Percentiles rank a stretch among this genome's conserved stretches.
These are phyloP conservation scores for Streptopelia turtur DNA, from an alignment of 2,797 vertebrate genomes.

Conservation along the genomic window DNA sequence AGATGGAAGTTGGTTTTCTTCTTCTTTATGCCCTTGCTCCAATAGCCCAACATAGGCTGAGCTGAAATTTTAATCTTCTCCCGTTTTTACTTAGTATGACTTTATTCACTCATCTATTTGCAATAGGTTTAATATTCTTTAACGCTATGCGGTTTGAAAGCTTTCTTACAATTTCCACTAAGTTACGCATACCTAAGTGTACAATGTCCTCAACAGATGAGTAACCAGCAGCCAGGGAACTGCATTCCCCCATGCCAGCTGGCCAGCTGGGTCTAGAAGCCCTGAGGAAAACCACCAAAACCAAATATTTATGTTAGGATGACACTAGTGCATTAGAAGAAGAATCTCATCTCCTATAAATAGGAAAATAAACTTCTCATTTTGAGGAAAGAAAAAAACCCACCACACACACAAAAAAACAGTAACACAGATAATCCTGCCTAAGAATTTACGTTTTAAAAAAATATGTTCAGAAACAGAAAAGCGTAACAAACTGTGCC, in stretches of 20 bases:
- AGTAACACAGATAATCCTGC: not conserved
- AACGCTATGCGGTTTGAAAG: not conserved
- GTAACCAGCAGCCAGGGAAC: not conserved
- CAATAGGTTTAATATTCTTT: not conserved
- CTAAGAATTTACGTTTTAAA: not conserved
- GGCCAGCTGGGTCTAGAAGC: not conserved
- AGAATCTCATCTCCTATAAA: not conserved
- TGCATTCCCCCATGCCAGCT: not conserved
- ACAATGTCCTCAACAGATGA: not conserved
- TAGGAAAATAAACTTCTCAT: not conserved
- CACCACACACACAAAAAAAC: not conserved
- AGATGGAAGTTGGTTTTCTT: not conserved
- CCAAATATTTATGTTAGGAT: conserved; percentile 20
- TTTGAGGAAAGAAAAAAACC: not conserved
- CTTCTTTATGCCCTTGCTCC: not conserved
- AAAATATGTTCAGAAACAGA: not conserved
- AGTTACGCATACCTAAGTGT: not conserved
- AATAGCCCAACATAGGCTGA: not conserved
- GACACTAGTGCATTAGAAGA: not conserved
- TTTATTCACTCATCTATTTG: not conserved
- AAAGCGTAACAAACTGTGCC: accelerated
- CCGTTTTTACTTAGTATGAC: not conserved
- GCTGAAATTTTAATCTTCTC: not conserved
- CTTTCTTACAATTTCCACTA: not conserved
- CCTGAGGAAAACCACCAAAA: not conserved